These are phyloP conservation scores for Hapalemur alaotrensis DNA, from an alignment of 2,797 vertebrate species.

Conservation along the genomic window DNA sequence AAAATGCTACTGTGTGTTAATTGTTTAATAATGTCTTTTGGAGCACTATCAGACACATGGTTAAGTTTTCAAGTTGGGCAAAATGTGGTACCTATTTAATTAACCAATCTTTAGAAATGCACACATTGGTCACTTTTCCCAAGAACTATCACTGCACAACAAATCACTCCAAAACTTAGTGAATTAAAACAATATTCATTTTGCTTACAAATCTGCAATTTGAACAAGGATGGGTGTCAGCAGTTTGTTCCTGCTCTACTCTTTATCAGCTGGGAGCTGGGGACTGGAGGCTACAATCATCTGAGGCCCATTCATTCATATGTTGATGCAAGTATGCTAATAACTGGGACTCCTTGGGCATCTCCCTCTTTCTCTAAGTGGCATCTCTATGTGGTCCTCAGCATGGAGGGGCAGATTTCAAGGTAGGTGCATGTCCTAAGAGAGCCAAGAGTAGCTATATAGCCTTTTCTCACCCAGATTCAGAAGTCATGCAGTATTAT, in stretches of 20 bases:
- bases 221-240: not conserved
- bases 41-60: not conserved
- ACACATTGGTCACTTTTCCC: not conserved
- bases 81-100: not conserved
- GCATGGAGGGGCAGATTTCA: not conserved
- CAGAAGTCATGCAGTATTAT: not conserved
- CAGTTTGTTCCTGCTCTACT: not conserved
- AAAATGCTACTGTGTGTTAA: not conserved
- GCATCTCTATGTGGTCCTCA: not conserved
- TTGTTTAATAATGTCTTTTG: not conserved
- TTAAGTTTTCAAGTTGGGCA: not conserved
- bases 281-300: not conserved
- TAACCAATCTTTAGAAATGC: not conserved
- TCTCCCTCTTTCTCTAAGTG: not conserved
- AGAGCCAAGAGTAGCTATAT: not conserved
- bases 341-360: not conserved
- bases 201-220: not conserved
- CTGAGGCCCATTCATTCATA: not conserved
- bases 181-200: not conserved
- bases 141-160: not conserved
- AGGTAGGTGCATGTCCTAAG: not conserved
- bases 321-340: not conserved
- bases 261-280: not conserved
- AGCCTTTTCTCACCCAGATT: not conserved
- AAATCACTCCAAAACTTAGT: not conserved